phyloP scores from a whole-genome alignment of 2,113 vertebrate species.

The Dissostichus mawsoni region DNA sequence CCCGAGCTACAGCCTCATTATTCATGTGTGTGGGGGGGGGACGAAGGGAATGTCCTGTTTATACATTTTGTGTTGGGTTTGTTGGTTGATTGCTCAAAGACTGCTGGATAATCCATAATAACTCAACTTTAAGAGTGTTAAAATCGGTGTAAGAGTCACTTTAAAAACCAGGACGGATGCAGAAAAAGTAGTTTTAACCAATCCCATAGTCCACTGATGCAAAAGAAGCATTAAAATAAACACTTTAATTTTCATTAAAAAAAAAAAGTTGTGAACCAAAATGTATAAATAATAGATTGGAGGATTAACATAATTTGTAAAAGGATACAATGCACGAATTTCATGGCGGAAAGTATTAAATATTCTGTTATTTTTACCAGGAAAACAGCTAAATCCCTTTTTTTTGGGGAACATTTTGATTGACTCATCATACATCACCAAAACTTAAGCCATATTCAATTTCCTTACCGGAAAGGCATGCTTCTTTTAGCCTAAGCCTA shows the following conservation, averaged over 20 bases:
- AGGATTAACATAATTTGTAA: neutral
- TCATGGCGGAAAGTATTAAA: neutral
- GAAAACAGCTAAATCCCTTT: too few species aligned
- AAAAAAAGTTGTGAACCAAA: neutral
- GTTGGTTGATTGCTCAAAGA: neutral
- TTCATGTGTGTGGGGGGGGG: conserved; percentile 83
- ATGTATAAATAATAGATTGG: neutral
- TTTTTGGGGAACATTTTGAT: too few species aligned
- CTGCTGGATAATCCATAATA: conserved; percentile 1
- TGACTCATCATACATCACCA: too few species aligned
- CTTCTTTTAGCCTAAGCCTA: neutral
- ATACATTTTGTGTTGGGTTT: conserved; percentile 34
- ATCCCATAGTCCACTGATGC: neutral
- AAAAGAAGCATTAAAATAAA: too few species aligned
- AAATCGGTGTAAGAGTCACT: neutral
- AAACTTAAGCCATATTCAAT: too few species aligned
- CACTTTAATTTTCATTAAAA: neutral
- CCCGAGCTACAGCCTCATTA: conserved; percentile 90
- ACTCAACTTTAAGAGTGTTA: neutral
- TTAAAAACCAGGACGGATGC: neutral
- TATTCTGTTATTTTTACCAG: too few species aligned
- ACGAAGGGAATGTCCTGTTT: conserved; percentile 57
- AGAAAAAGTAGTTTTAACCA: conserved; percentile 22
- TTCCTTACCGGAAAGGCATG: too few species aligned
- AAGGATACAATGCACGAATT: neutral